Conservation (phyloP, 64 coral and sea anemone genomes). For the Catalaphyllia jardinei region DNA sequence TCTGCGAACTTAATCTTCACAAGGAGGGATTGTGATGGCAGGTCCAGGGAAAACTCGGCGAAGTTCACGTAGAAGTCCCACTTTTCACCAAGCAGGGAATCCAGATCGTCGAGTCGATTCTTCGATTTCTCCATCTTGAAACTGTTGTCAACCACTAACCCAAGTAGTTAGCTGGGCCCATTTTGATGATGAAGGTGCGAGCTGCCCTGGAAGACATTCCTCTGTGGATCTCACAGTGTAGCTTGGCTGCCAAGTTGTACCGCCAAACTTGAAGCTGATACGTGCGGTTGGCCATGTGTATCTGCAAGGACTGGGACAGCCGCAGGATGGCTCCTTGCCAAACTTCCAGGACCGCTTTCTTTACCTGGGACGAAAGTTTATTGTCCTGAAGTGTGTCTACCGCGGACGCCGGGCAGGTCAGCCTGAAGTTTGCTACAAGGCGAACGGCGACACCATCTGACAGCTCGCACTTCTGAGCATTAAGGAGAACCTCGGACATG, state of each 20-base stretch:
- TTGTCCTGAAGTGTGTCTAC: neutral
- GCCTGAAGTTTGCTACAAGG: neutral
- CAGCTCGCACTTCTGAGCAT: slow-evolving; percentile 4
- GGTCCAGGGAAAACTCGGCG: neutral
- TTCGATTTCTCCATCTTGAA: no score
- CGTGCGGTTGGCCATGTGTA: neutral
- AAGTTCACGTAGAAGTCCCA: neutral
- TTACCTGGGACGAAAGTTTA: slow-evolving; percentile 9
- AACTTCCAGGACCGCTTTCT: neutral
- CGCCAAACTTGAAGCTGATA: slow-evolving; percentile 6
- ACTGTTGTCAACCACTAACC: no score
- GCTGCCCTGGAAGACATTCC: no score
- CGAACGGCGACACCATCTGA: slow-evolving; percentile 3
- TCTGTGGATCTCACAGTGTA: no score
- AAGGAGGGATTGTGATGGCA: neutral
- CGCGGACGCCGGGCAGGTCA: neutral
- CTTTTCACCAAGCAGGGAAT: no score
- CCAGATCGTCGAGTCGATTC: no score
- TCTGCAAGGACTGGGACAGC: slow-evolving; percentile 4
- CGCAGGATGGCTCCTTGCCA: neutral
- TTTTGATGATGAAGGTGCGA: no score
- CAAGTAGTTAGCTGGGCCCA: neutral
- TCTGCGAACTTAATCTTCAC: slow-evolving; percentile 1
- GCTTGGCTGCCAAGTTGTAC: neutral
- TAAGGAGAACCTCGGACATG: neutral